Evolutionary conservation across 2,888 invertebrate species (phyloP).

Genomic region (Smittia aterrima): DNA sequence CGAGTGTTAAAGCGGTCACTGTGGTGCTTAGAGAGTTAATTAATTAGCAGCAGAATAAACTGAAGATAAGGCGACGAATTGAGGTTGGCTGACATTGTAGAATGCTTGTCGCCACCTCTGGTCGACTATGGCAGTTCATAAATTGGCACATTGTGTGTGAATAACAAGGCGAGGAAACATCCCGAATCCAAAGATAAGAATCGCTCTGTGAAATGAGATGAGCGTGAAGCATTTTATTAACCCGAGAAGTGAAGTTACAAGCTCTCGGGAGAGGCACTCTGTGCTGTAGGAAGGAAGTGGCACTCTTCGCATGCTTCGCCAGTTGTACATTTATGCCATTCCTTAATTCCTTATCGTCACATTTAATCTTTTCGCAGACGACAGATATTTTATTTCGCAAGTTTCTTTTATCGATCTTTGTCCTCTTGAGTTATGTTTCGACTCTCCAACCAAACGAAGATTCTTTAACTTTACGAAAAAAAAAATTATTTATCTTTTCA

Average conservation of each 20-base stretch:
- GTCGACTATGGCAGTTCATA: not conserved
- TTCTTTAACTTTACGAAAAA: too few species aligned
- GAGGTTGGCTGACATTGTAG: too few species aligned
- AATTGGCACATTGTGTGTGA: not conserved
- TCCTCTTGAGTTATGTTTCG: not conserved
- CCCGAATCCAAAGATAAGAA: constrained; percentile 10
- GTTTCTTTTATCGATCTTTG: not conserved
- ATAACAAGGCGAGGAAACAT: not conserved
- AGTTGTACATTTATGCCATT: not conserved
- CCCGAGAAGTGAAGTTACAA: not conserved
- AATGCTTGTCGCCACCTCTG: too few species aligned
- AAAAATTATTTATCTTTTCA: too few species aligned
- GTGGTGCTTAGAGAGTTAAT: not conserved
- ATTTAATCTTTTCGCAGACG: constrained; percentile 6
- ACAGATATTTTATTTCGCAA: constrained; percentile 5
- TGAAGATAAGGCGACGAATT: too few species aligned
- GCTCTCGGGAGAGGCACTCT: not conserved
- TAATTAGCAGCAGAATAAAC: not conserved
- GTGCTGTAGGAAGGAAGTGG: not conserved
- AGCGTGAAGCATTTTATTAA: constrained; percentile 15
- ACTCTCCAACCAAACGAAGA: too few species aligned
- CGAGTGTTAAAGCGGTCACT: not conserved
- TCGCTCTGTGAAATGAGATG: not conserved
- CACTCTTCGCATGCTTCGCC: not conserved
- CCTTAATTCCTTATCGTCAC: constrained; percentile 6